phyloP scores from a whole-genome alignment of 2,888 invertebrate species.

The Spisula solida region DNA sequence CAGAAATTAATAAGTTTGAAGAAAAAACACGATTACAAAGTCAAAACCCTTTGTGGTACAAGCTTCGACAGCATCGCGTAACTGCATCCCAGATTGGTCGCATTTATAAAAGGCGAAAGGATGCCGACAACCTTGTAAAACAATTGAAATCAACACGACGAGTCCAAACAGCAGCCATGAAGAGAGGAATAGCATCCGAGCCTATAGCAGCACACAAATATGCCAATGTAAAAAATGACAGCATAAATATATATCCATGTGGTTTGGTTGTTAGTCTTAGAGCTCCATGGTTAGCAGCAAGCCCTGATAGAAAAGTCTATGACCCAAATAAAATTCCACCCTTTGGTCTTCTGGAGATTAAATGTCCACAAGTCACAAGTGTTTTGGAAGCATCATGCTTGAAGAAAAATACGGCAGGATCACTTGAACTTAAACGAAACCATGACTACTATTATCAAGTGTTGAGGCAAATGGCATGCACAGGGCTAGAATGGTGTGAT shows the following conservation, averaged over 20 bases:
- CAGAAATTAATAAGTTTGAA: constrained; percentile 26
- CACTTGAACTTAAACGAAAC: too few species aligned
- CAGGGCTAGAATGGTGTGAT: constrained; percentile 50
- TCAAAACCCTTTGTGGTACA: constrained; percentile 35
- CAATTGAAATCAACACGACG: constrained; percentile 27
- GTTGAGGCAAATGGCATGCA: constrained; percentile 37
- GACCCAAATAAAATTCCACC: constrained; percentile 31
- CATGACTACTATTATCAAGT: constrained; percentile 49
- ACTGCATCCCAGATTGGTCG: constrained; percentile 43
- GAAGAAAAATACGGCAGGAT: background rate
- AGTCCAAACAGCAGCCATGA: constrained; percentile 39
- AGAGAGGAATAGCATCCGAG: constrained; percentile 26
- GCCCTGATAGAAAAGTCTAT: constrained; percentile 59
- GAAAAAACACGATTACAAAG: constrained; percentile 29
- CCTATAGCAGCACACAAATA: constrained; percentile 37
- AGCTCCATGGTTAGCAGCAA: constrained; percentile 52
- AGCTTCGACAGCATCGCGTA: constrained; percentile 14
- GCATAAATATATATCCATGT: constrained; percentile 52
- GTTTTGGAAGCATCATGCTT: constrained; percentile 36
- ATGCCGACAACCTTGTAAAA: background rate
- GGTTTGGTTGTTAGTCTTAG: constrained; percentile 41
- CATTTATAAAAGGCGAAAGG: constrained; percentile 32
- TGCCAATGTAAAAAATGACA: constrained; percentile 14
- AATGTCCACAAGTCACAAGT: constrained; percentile 47
- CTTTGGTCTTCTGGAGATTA: constrained; percentile 52